Percentiles rank a stretch among this genome's conserved stretches.
Conservation (phyloP, 2,797 vertebrate species). For the Nyctalus aviator region DNA sequence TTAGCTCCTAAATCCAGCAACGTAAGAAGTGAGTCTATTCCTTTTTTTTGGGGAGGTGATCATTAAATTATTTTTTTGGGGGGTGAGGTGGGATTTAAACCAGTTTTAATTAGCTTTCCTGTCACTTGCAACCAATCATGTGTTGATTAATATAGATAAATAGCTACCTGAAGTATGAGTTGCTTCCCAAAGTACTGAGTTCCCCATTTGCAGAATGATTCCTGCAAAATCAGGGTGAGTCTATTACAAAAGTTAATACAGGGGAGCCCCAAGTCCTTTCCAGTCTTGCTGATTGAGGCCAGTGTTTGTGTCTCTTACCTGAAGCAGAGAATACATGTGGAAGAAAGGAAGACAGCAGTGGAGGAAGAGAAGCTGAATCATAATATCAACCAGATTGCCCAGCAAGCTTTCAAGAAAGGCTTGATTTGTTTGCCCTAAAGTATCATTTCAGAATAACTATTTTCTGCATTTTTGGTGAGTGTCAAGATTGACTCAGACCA, state of each 20-base stretch:
- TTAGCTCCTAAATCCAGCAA: neutral
- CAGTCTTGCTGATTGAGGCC: neutral
- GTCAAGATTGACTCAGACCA: slow-evolving; percentile 35
- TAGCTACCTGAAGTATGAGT: neutral
- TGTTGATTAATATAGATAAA: neutral
- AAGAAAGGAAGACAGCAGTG: neutral
- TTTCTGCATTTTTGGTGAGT: neutral
- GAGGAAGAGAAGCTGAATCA: neutral
- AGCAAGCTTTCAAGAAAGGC: neutral
- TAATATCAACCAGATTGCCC: neutral
- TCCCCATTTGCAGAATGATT: neutral
- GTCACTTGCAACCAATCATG: neutral
- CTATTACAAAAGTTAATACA: slow-evolving; percentile 18
- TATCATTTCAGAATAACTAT: neutral
- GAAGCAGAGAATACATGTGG: neutral
- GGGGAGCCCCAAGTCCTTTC: neutral
- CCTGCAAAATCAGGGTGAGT: neutral
- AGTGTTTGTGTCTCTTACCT: neutral
- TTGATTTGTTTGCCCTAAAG: neutral
- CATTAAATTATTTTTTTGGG: neutral
- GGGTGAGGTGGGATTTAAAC: neutral
- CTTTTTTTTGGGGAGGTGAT: neutral
- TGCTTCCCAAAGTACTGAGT: neutral
- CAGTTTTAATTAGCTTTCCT: slow-evolving; percentile 32
- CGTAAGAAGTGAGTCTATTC: neutral